Evolutionary conservation across 2,797 vertebrate genomes (phyloP), one percentile per base, ranked within the genome.

Genomic region (Sebastes taczanowskii): DNA sequence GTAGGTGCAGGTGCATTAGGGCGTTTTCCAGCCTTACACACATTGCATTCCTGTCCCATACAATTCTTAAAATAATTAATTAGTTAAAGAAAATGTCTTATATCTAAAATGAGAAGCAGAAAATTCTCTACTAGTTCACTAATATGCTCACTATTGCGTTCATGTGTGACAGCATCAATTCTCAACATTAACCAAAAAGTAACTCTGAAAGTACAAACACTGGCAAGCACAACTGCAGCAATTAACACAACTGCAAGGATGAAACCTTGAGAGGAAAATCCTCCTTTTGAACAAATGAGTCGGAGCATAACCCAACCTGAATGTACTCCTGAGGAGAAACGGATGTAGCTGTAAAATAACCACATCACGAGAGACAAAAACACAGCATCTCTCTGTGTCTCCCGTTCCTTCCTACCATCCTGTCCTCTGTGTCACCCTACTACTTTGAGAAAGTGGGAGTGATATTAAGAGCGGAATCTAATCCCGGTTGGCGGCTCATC

Each of bases 351-450:
- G 85, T 86, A 88, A 83, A 86, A 84, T 46, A 83, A 82, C 49
- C 78, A 75, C 80, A 70, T 55, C 59, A 59, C 3, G 10, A n/a
- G 62, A 83, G 85, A 89, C 80, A 74, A 88, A 90, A 84, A 89
- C 89, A 91, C 83, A 81, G 82, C 86, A 80, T 87, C 85, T 80
- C 85, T 88, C 81, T 92, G 80, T 85, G 81, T 88, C 81, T 82
- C 81, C 71, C 62, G 53, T 81, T 80, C 80, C 73, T 80, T 76
- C 72, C 85, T 80, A 74, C 84, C 85, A 83, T 58, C 85, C 86
- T 94, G 93, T 93, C 90, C 91, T 92, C 91, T 91, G 83, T 90
- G 93, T 94, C 91, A 91, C 90, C 88, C 89, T 85, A 87, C 88
- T 91, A 92, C 94, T 93, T 91, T 87, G 88, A 80, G 88, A 94